phyloP scores from a whole-genome alignment of 1,140 invertebrate species.

The Drosophila busckii region DNA sequence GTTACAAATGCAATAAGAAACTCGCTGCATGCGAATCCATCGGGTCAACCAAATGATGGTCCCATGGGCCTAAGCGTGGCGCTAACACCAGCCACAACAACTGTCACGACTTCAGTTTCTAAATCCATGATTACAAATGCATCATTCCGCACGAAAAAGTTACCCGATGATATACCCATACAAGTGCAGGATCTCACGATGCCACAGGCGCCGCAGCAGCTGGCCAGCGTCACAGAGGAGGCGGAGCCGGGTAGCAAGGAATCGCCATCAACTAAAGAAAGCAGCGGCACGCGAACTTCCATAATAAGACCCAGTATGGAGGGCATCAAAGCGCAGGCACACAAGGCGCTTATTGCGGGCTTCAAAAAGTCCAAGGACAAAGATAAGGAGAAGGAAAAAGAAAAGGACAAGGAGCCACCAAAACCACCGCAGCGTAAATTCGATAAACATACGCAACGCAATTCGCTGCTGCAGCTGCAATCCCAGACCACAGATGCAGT shows the following conservation, averaged over 20 bases:
- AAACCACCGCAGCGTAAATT: constrained; percentile 76
- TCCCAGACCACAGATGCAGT: constrained; percentile 33
- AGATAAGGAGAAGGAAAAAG: constrained; percentile 75
- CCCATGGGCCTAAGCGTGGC: constrained; percentile 90
- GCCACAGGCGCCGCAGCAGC: constrained; percentile 56
- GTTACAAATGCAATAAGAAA: constrained; percentile 94
- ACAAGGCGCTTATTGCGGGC: constrained; percentile 75
- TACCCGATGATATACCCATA: constrained; percentile 83
- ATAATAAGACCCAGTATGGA: constrained; percentile 77
- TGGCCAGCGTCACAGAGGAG: constrained; percentile 75
- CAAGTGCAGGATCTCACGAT: constrained; percentile 70
- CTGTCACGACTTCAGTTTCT: constrained; percentile 86
- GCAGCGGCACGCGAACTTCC: constrained; percentile 62
- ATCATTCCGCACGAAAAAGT: constrained; percentile 96
- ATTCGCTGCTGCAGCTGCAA: constrained; percentile 69
- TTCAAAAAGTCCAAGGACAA: constrained; percentile 78
- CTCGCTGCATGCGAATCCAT: constrained; percentile 87
- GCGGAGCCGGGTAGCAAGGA: constrained; percentile 49
- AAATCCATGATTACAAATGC: constrained; percentile 98
- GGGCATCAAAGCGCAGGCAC: constrained; percentile 73
- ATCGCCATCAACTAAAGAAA: constrained; percentile 61
- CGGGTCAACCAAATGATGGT: constrained; percentile 86
- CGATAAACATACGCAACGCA: constrained; percentile 74
- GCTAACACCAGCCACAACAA: constrained; percentile 88
- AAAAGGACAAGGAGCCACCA: constrained; percentile 66